Percentiles rank a stretch among this genome's conserved stretches.
These are phyloP conservation scores for Bombus consobrinus DNA, from an alignment of 1,140 invertebrate species.

Conservation along the genomic window DNA sequence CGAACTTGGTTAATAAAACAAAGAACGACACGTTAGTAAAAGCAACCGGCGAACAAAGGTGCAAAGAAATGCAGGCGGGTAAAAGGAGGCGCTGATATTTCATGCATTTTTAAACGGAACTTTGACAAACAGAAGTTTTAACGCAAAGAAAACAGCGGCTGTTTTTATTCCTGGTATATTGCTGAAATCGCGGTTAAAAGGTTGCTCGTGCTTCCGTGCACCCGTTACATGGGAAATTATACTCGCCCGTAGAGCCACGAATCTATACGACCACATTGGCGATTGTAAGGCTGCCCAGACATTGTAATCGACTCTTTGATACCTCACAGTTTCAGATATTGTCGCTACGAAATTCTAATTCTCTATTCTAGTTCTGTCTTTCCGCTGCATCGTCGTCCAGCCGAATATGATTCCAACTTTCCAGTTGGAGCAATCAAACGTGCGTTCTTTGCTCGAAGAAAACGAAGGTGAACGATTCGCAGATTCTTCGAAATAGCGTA, in stretches of 20 bases:
- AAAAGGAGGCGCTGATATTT: neutral
- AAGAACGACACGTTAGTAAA: neutral
- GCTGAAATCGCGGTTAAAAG: neutral
- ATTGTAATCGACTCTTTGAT: constrained; percentile 52
- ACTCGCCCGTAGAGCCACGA: neutral
- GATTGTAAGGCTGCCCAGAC: constrained; percentile 42
- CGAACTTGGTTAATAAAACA: neutral
- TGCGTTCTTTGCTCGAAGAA: neutral
- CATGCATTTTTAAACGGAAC: neutral
- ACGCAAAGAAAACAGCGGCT: neutral
- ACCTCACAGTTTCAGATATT: neutral
- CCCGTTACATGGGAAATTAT: constrained; percentile 15
- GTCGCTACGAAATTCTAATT: neutral
- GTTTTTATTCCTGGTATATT: neutral
- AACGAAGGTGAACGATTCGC: neutral
- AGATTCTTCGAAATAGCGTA: neutral
- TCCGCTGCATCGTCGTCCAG: neutral
- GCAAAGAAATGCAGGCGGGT: no score
- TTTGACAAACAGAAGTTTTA: neutral
- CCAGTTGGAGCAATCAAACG: neutral
- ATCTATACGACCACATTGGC: constrained; percentile 40
- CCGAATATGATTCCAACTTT: neutral
- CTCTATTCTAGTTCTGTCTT: neutral
- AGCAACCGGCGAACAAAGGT: neutral
- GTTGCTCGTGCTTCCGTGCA: neutral